phyloP scores from a whole-genome alignment of 2,113 vertebrate species.

The Desmodus rotundus region DNA sequence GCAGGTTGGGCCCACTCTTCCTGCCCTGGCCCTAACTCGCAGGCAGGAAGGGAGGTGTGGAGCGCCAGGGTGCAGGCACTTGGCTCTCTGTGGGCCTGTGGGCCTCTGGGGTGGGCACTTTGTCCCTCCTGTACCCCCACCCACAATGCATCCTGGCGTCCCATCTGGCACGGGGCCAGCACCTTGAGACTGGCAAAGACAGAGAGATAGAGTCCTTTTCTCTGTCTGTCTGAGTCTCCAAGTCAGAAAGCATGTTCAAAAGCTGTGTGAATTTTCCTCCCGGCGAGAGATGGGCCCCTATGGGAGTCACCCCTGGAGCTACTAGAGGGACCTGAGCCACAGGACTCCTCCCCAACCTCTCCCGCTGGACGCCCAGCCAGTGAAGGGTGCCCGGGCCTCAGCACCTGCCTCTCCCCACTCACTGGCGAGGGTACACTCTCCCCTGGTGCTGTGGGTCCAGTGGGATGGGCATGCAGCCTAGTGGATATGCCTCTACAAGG shows the following conservation, averaged over 20 bases:
- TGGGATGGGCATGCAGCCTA: fast-evolving
- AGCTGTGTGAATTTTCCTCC: neutral
- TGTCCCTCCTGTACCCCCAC: neutral
- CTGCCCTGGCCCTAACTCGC: neutral
- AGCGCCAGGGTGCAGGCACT: no score
- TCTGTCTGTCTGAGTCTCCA: neutral
- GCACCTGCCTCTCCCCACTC: no score
- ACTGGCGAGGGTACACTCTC: neutral
- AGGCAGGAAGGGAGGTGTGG: neutral
- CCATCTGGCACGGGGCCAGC: neutral
- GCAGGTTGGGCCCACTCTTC: neutral
- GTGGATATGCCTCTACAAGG: neutral
- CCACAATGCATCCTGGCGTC: neutral
- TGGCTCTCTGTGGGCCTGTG: neutral
- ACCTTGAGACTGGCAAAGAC: neutral
- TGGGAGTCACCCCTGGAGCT: neutral
- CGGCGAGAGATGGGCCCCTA: neutral
- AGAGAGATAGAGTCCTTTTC: neutral
- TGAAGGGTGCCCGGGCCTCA: neutral
- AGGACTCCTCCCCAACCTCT: neutral
- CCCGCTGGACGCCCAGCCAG: neutral
- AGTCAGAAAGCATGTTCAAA: neutral
- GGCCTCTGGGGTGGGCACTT: neutral
- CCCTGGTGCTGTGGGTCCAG: neutral
- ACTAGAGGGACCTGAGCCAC: neutral